Percentiles rank a stretch among this genome's conserved stretches.
Evolutionary conservation across 1,140 invertebrate species (phyloP).

Genomic region (Odontomachus brunneus): DNA sequence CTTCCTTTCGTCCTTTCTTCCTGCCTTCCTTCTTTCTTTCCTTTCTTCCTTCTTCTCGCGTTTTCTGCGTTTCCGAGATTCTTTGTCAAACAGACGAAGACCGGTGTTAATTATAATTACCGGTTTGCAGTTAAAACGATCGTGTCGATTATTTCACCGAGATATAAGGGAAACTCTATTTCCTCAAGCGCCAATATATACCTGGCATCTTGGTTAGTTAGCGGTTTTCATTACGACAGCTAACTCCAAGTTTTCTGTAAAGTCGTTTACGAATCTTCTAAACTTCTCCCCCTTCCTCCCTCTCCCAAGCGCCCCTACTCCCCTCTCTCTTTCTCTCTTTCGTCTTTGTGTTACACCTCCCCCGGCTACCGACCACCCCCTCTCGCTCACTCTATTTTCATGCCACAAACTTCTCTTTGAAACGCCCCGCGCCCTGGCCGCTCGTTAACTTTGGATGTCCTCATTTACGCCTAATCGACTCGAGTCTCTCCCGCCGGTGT

Average conservation of each 20-base stretch:
- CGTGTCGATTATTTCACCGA: background rate
- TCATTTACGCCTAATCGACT: conserved; percentile 75
- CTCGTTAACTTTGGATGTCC: conserved; percentile 73
- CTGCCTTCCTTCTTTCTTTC: background rate
- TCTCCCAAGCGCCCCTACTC: background rate
- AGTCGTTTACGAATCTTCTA: conserved; percentile 56
- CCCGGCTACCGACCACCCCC: conserved; percentile 14
- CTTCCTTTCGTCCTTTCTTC: no score
- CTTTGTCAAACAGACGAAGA: no score
- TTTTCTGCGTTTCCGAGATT: no score
- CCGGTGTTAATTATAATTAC: background rate
- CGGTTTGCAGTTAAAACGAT: background rate
- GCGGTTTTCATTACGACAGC: conserved; percentile 53
- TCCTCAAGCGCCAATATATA: background rate
- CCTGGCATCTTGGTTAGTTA: background rate
- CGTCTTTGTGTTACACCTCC: conserved; percentile 58
- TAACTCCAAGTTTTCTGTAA: conserved; percentile 65
- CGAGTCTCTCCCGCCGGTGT: conserved; percentile 57
- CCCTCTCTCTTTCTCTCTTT: background rate
- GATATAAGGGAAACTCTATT: background rate
- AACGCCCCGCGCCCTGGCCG: conserved; percentile 47
- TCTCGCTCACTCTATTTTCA: conserved; percentile 55
- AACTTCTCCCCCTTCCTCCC: no score
- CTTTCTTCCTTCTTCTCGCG: background rate
- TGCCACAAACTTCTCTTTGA: conserved; percentile 65